Evolutionary conservation across 2,888 invertebrate genomes (phyloP).

Genomic region (Psylliodes chrysocephalus): DNA sequence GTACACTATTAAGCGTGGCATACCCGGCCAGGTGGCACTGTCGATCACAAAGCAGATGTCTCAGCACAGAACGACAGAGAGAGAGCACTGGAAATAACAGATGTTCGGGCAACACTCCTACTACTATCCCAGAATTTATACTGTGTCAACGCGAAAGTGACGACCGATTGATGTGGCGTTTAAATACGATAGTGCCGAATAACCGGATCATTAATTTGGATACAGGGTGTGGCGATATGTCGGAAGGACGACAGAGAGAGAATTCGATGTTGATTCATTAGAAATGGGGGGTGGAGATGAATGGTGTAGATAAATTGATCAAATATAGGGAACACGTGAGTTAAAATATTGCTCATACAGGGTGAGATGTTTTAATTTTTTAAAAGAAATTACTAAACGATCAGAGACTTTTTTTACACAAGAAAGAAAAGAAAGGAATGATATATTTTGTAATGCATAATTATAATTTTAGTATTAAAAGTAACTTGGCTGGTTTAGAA

Average conservation of each 20-base stretch:
- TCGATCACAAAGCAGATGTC: conserved; percentile 38
- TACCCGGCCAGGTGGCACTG: conserved; percentile 22
- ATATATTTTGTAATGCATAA: no score
- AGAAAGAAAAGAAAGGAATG: no score
- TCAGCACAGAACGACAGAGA: conserved; percentile 14
- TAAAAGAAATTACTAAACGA: no score
- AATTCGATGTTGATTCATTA: conserved; percentile 13
- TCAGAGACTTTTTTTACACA: no score
- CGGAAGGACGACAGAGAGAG: neutral
- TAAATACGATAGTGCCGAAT: conserved; percentile 30
- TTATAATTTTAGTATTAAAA: no score
- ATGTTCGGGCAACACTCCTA: conserved; percentile 38
- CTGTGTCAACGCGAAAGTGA: conserved; percentile 32
- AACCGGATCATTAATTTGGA: conserved; percentile 32
- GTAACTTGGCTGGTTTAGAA: no score
- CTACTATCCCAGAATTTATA: conserved; percentile 29
- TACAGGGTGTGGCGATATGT: conserved; percentile 11
- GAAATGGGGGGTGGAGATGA: neutral
- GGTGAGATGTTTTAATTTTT: no score
- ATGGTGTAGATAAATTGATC: neutral
- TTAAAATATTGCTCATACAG: neutral
- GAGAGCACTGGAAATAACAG: conserved; percentile 31
- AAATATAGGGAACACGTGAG: neutral
- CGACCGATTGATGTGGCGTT: conserved; percentile 37
- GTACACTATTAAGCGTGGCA: neutral